Percentiles rank a stretch among this genome's conserved stretches.
These are phyloP conservation scores for Rhynchotus rufescens DNA, from an alignment of 2,797 vertebrate species.

Conservation along the genomic window DNA sequence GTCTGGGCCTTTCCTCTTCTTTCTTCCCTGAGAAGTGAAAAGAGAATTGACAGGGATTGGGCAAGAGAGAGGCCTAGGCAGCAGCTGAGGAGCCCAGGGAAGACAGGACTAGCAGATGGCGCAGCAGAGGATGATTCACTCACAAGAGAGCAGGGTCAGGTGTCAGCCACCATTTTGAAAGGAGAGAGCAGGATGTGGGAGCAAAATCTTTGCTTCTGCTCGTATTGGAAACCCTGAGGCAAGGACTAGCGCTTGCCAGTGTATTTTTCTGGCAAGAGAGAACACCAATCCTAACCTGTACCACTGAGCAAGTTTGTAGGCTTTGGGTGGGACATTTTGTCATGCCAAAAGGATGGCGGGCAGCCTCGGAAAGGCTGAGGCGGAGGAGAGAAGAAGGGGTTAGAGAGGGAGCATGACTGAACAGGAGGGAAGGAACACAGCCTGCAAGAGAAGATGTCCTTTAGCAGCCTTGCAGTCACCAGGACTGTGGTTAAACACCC, in stretches of 20 bases:
- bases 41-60: fast-evolving
- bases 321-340: fast-evolving
- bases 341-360: not conserved
- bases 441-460: fast-evolving
- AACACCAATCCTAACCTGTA: not conserved
- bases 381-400: not conserved
- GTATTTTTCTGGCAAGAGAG: not conserved
- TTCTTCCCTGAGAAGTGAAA: not conserved
- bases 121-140: not conserved
- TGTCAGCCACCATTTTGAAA: not conserved
- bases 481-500: fast-evolving
- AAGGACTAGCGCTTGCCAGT: fast-evolving
- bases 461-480: not conserved
- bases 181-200: not conserved
- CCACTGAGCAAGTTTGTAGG: not conserved
- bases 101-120: not conserved
- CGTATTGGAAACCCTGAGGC: fast-evolving
- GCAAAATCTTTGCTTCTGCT: not conserved
- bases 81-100: not conserved
- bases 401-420: not conserved
- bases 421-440: not conserved
- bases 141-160: fast-evolving
- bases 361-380: not conserved
- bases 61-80: not conserved
- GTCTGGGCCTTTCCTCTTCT: not conserved